A percentile compares a stretch with the other conserved stretches of the same genome.
phyloP scores from a whole-genome alignment of 2,797 vertebrate species.

The Selene dorsalis region DNA sequence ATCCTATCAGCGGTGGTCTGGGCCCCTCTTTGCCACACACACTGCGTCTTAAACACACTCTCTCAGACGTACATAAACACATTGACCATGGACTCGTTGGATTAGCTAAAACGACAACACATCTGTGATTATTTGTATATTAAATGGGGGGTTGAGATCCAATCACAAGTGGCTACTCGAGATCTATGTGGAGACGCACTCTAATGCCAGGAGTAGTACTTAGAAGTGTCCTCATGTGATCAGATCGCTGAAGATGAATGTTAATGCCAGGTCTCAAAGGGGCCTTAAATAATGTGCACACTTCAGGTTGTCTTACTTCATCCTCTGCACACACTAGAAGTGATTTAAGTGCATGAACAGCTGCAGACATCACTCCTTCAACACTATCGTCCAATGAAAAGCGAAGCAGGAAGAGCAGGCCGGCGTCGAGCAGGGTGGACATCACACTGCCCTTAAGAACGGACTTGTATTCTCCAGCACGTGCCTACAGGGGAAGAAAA shows the following conservation, averaged over 20 bases:
- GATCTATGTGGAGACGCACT: too few species aligned
- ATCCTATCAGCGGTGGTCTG: too few species aligned
- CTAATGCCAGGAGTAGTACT: too few species aligned
- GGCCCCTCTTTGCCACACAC: too few species aligned
- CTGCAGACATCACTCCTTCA: conserved; percentile 91
- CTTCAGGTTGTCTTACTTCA: conserved; percentile 85
- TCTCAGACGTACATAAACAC: too few species aligned
- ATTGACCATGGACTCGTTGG: not conserved
- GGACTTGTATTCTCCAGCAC: conserved; percentile 86
- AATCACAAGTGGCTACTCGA: too few species aligned
- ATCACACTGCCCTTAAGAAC: conserved; percentile 87
- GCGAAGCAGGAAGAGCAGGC: conserved; percentile 95
- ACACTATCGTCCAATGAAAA: conserved; percentile 93
- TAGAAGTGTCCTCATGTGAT: not conserved
- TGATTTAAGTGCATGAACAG: conserved; percentile 86
- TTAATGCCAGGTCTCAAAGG: not conserved
- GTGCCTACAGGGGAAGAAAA: conserved; percentile 81
- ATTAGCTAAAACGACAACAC: not conserved
- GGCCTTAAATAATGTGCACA: not conserved
- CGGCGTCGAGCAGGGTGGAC: conserved; percentile 92
- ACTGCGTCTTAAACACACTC: too few species aligned
- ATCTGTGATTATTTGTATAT: too few species aligned
- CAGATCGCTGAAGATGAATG: not conserved
- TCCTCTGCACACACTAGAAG: conserved; percentile 91
- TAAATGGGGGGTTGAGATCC: too few species aligned